Base-by-base conservation (phyloP, 2,888 invertebrate genomes). In the Pristionchus maxplancki region DNA sequence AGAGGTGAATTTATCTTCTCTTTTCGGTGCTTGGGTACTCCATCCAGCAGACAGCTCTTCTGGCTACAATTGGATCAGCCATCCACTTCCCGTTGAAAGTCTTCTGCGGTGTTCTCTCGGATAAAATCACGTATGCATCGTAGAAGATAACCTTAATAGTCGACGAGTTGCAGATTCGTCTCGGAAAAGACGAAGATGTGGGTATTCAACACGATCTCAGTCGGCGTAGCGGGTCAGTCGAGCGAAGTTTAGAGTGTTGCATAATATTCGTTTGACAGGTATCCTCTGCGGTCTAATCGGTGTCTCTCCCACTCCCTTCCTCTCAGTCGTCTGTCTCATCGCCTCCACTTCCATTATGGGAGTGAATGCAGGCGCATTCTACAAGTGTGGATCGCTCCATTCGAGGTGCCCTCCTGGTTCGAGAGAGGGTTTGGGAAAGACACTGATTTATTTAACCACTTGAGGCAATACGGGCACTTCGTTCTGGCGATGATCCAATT, bases 291-390 rank as follows among this genome's bases (percentile, higher is more conserved):
- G 88, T 53, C 40, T 88, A 20, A 88, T 88, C 62, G 88, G 88
- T 28, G 78, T 88, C 44, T 31, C 48, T 15, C 88, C 88, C 28
- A 44, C 78, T 58, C 58, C 78, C 0, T 40, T 58, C 20, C 37
- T 81, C 24, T 24, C 88, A 1, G 88, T 81, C 15, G 28, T 88
- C 44, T 53, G 53, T 78, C 58, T 88, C 50, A 88, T 48, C 5
- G 78, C 81, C 0, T 88, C 88, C 4, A 81, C 88, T 28, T 82
- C 88, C 58, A 87, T 92, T 40, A 90, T 93, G 89, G 92, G 93
- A 4, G 90, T 92, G 17, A 93, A 93, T 89, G 93, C 93, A 64
- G 93, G 93, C 13, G 93, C 93, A 24, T 93, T 93, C 89, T 93
- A 93, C 88, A 93, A 93, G 88, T 93, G 93, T 71, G 93, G 91